Evolutionary conservation across 2,888 invertebrate species (phyloP).

Genomic region (Chrysodeixis includens): DNA sequence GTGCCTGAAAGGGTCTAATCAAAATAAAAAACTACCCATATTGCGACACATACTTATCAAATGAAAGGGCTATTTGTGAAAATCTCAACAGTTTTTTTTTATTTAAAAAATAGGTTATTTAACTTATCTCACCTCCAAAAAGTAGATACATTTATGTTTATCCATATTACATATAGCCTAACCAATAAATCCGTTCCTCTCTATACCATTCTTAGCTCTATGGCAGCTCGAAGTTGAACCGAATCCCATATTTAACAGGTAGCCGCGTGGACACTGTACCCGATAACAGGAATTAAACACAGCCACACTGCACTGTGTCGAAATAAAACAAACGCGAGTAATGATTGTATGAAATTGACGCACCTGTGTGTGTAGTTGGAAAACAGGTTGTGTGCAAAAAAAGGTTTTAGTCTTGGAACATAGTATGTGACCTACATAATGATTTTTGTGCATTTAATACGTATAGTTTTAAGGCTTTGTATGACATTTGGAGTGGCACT

Average conservation of each 20-base stretch:
- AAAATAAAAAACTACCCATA: too few species aligned
- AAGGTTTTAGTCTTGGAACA: neutral
- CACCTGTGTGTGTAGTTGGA: conserved; percentile 37
- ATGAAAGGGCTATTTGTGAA: too few species aligned
- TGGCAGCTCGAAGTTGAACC: conserved; percentile 57
- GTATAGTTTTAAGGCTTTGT: too few species aligned
- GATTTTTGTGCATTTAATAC: too few species aligned
- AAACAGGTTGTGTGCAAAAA: conserved; percentile 11
- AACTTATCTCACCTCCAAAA: too few species aligned
- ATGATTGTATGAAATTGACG: conserved; percentile 39
- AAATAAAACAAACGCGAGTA: conserved; percentile 47
- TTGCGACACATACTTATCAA: too few species aligned
- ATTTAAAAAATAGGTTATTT: too few species aligned
- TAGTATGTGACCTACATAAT: neutral
- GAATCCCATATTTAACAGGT: conserved; percentile 82
- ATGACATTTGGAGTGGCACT: too few species aligned
- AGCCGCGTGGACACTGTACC: conserved; percentile 74
- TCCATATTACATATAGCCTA: too few species aligned
- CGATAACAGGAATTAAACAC: conserved; percentile 76
- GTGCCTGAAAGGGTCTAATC: too few species aligned
- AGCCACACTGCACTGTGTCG: conserved; percentile 54
- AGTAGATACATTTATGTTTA: too few species aligned
- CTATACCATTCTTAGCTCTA: conserved; percentile 54
- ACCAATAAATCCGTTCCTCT: conserved; percentile 19
- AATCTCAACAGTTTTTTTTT: too few species aligned